A percentile compares a stretch with the other conserved stretches of the same genome.
These are phyloP conservation scores for Zophobas morio DNA, from an alignment of 1,140 invertebrate species.

Conservation along the genomic window DNA sequence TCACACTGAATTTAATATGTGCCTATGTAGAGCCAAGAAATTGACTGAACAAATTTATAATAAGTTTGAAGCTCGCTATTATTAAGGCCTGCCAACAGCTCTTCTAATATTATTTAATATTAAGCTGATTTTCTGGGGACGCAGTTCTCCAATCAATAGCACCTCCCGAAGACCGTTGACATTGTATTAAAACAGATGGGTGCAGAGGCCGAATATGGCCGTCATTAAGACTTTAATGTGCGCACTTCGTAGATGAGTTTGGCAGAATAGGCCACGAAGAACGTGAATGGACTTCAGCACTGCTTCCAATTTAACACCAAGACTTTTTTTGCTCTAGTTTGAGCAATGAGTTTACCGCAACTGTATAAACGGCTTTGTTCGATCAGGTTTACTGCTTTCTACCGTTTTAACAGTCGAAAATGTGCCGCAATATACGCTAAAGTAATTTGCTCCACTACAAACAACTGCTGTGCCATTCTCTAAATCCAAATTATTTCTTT, in stretches of 20 bases:
- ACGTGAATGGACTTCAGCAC: constrained; percentile 19
- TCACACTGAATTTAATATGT: constrained; percentile 43
- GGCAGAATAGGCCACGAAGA: constrained; percentile 3
- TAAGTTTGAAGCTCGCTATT: constrained; percentile 28
- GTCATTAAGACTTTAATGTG: constrained; percentile 38
- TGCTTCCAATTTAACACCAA: not conserved
- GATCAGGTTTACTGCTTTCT: too few relatives aligned
- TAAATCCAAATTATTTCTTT: too few relatives aligned
- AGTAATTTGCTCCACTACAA: too few relatives aligned
- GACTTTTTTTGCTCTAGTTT: too few relatives aligned
- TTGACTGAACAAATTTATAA: constrained; percentile 43
- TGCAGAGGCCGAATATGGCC: constrained; percentile 24
- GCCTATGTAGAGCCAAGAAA: constrained; percentile 36
- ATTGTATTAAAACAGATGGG: constrained; percentile 39
- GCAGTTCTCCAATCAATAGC: constrained; percentile 18
- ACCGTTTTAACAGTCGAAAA: too few relatives aligned
- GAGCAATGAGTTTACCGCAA: not conserved
- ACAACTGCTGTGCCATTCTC: too few relatives aligned
- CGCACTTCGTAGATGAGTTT: constrained; percentile 32
- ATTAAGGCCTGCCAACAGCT: constrained; percentile 27
- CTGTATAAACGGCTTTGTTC: not conserved
- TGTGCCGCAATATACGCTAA: too few relatives aligned
- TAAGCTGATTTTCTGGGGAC: constrained; percentile 27
- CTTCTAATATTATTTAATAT: constrained; percentile 39
- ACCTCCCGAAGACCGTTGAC: constrained; percentile 30